phyloP scores from a whole-genome alignment of 2,113 vertebrate species.

The Mesocricetus auratus region DNA sequence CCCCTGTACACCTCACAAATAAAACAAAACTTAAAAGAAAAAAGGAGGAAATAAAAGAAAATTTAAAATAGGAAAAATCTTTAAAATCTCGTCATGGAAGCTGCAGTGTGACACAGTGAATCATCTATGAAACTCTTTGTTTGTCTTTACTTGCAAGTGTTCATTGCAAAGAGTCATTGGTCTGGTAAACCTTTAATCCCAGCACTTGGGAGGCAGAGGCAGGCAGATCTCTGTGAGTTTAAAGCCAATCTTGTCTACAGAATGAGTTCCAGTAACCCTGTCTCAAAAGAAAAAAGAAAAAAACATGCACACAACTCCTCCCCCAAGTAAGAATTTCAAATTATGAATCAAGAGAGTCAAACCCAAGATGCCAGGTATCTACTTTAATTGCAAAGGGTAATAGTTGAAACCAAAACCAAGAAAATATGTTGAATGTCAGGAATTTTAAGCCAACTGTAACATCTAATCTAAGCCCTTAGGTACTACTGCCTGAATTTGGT shows the following conservation, averaged over 20 bases:
- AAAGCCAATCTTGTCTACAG: too few species aligned
- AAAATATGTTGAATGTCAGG: background rate
- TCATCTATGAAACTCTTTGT: background rate
- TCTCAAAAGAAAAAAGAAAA: too few species aligned
- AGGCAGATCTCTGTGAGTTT: too few species aligned
- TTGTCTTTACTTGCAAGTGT: background rate
- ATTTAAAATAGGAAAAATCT: background rate
- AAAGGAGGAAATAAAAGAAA: background rate
- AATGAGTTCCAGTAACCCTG: too few species aligned
- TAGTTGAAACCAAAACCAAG: constrained; percentile 2
- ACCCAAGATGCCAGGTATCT: background rate
- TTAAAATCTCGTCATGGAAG: background rate
- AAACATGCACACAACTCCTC: too few species aligned
- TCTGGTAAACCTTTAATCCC: background rate
- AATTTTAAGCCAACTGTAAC: background rate
- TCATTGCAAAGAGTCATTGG: background rate
- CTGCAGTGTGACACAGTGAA: background rate
- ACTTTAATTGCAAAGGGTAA: constrained; percentile 10
- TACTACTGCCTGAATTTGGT: background rate
- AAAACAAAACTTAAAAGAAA: background rate
- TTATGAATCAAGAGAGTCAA: background rate
- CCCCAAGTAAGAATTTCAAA: constrained; percentile 1
- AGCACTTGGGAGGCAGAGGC: too few species aligned
- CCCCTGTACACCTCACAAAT: background rate
- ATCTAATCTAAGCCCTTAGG: background rate